phyloP scores from a whole-genome alignment of 2,113 vertebrate species.

The Thamnophis sirtalis region DNA sequence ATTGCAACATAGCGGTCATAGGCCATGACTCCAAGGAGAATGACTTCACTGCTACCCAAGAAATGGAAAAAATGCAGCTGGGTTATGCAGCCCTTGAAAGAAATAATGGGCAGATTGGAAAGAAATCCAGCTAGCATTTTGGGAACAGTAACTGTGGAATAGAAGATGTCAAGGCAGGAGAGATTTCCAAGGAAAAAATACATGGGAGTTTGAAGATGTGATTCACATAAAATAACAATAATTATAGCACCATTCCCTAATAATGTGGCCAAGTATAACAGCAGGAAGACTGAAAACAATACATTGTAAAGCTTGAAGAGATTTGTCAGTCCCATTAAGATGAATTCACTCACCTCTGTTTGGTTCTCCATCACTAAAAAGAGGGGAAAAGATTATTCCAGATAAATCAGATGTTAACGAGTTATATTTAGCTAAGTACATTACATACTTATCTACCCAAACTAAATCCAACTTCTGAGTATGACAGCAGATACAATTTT shows the following conservation, averaged over 20 bases:
- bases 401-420: not conserved
- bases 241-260: slow-evolving; percentile 44
- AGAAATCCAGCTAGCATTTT: slow-evolving; percentile 49
- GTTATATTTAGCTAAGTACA: not conserved
- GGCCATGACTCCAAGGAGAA: slow-evolving; percentile 47
- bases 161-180: slow-evolving; percentile 47
- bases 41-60: slow-evolving; percentile 41
- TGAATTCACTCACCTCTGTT: slow-evolving; percentile 7
- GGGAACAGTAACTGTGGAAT: slow-evolving; percentile 39
- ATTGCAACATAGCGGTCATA: not conserved
- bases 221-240: slow-evolving; percentile 27
- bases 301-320: not conserved
- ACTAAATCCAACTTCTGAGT: not conserved
- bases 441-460: not conserved
- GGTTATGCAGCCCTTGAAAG: slow-evolving; percentile 27
- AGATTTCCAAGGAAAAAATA: slow-evolving; percentile 60
- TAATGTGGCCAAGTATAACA: slow-evolving; percentile 29
- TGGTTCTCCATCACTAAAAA: slow-evolving; percentile 25
- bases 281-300: slow-evolving; percentile 22
- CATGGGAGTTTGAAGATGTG: slow-evolving; percentile 48
- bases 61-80: slow-evolving; percentile 52
- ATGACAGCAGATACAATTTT: not conserved
- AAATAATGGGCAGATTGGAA: slow-evolving; percentile 24
- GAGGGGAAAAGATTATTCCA: not conserved
- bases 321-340: slow-evolving; percentile 25